Evolutionary conservation across 2,888 invertebrate genomes (phyloP).

Genomic region (Helleia helle): DNA sequence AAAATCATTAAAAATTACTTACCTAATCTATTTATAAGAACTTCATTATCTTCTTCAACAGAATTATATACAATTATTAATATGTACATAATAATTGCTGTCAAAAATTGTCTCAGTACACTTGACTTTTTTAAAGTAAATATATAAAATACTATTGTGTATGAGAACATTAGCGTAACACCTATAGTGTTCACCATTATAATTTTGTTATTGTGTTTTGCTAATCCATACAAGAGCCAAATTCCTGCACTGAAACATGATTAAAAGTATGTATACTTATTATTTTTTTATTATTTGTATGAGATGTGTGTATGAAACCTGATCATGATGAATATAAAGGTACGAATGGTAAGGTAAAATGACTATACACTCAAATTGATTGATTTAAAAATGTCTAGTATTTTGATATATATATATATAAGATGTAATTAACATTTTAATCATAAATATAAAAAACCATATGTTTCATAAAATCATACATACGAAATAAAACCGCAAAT

Average conservation of each 20-base stretch:
- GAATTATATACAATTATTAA: constrained; percentile 74
- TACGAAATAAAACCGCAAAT: constrained; percentile 84
- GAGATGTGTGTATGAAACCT: too few relatives aligned
- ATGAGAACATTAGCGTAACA: constrained; percentile 78
- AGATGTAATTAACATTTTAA: too few relatives aligned
- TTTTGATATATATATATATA: too few relatives aligned
- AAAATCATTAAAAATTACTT: constrained; percentile 28
- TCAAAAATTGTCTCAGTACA: constrained; percentile 76
- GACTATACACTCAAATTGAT: too few relatives aligned
- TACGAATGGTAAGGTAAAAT: too few relatives aligned
- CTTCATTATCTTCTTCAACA: constrained; percentile 62
- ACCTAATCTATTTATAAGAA: constrained; percentile 78
- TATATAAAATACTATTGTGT: constrained; percentile 80
- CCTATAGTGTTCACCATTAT: constrained; percentile 85
- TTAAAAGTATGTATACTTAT: too few relatives aligned
- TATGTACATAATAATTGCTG: constrained; percentile 65
- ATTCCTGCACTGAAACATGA: constrained; percentile 77
- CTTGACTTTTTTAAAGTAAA: constrained; percentile 81
- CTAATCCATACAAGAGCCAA: constrained; percentile 87
- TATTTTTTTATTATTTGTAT: too few relatives aligned
- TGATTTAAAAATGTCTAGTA: too few relatives aligned
- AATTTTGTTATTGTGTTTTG: constrained; percentile 81
- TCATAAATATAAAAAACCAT: too few relatives aligned
- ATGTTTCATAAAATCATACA: too few relatives aligned
- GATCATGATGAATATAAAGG: too few relatives aligned